Percentiles rank a stretch among this genome's conserved stretches.
Conservation (phyloP, 2,797 vertebrate species). For the Steatocranus sp. region DNA sequence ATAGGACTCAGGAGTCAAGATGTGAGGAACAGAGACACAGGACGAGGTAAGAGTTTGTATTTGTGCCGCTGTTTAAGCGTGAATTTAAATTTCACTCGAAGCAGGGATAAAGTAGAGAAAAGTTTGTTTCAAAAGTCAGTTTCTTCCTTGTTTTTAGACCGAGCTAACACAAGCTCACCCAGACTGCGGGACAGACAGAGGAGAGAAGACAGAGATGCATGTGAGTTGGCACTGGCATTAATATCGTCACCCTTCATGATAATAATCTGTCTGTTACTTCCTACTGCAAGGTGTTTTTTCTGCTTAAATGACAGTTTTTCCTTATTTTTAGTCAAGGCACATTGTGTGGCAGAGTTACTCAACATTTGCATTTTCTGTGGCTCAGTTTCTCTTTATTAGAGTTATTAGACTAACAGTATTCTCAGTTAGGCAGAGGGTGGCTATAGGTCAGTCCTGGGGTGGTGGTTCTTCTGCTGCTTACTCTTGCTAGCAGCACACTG, state of each 20-base stretch:
- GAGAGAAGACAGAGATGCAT: constrained; percentile 51
- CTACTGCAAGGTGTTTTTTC: not conserved
- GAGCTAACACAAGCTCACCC: constrained; percentile 45
- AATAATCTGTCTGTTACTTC: not conserved
- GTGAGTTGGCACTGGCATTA: not conserved
- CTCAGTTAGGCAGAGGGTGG: not conserved
- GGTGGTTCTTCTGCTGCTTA: not conserved
- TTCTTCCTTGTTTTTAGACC: constrained; percentile 14
- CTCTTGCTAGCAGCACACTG: not conserved
- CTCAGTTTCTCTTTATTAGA: not conserved
- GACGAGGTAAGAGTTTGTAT: constrained; percentile 42
- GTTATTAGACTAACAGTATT: not conserved
- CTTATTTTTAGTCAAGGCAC: not conserved
- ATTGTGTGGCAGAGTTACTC: not conserved
- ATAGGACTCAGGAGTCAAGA: constrained; percentile 36
- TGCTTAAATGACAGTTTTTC: not conserved
- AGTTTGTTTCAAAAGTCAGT: not conserved
- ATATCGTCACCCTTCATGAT: not conserved
- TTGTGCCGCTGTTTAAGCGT: not conserved
- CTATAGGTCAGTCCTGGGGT: not conserved
- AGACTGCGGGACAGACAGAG: constrained; percentile 37
- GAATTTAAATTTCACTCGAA: not conserved
- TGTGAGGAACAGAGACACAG: constrained; percentile 63
- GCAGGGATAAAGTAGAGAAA: not conserved
- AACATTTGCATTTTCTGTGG: not conserved